A percentile compares a stretch with the other conserved stretches of the same genome.
Evolutionary conservation across 1,140 invertebrate genomes (phyloP).

Genomic region (Philaenus spumarius): DNA sequence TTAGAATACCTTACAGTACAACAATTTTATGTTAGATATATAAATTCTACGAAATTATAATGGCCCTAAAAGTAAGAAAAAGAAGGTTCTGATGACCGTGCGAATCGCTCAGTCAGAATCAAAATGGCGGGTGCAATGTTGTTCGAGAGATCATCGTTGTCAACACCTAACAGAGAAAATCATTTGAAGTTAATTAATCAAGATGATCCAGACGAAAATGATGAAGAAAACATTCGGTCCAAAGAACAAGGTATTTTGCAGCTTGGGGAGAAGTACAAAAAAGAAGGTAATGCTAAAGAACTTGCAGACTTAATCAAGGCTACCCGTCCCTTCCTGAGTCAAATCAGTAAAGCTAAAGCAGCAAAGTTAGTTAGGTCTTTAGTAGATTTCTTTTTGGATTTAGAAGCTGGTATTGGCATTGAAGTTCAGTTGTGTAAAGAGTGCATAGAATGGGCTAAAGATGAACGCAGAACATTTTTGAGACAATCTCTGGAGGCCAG

Average conservation of each 20-base stretch:
- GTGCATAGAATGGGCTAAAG: slow-evolving; percentile 99
- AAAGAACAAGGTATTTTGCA: slow-evolving; percentile 89
- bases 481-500: slow-evolving; percentile 92
- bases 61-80: too few species aligned
- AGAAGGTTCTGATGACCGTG: too few species aligned
- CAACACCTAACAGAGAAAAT: slow-evolving; percentile 60
- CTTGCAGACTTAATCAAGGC: slow-evolving; percentile 88
- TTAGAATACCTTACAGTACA: too few species aligned
- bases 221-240: slow-evolving; percentile 71
- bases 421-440: slow-evolving; percentile 88
- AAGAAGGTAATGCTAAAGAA: slow-evolving; percentile 89
- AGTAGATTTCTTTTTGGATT: slow-evolving; percentile 95
- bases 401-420: slow-evolving; percentile 88
- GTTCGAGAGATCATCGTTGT: slow-evolving; percentile 64
- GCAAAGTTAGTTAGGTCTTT: slow-evolving; percentile 94
- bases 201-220: slow-evolving; percentile 47
- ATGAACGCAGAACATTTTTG: slow-evolving; percentile 93
- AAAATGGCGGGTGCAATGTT: slow-evolving; percentile 81
- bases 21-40: too few species aligned
- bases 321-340: slow-evolving; percentile 86
- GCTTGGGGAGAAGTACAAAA: slow-evolving; percentile 82
- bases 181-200: slow-evolving; percentile 63
- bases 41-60: too few species aligned
- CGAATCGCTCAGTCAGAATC: background rate
- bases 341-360: slow-evolving; percentile 98